Percentiles rank a stretch among this genome's conserved stretches.
Conservation (phyloP, 2,888 invertebrate genomes). For the Colostygia pectinataria region DNA sequence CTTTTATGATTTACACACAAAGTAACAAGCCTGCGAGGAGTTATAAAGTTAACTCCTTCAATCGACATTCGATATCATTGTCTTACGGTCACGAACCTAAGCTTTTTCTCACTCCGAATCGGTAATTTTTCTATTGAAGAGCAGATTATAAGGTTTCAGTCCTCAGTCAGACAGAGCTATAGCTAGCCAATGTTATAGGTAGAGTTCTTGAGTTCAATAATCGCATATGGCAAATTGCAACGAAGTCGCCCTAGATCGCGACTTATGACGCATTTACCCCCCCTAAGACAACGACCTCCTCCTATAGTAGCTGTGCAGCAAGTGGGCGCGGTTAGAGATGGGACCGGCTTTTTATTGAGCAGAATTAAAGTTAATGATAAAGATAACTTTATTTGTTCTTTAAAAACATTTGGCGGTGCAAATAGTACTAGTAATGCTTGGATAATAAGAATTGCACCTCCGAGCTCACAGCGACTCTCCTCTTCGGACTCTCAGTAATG, state of each 20-base stretch:
- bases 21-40: too few relatives aligned
- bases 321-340: constrained; percentile 38
- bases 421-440: too few relatives aligned
- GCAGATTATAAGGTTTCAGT: constrained; percentile 1
- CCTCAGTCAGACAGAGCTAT: too few relatives aligned
- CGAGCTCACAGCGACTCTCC: too few relatives aligned
- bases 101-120: too few relatives aligned
- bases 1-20: not conserved
- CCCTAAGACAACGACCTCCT: constrained; percentile 16
- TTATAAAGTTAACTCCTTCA: too few relatives aligned
- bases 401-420: too few relatives aligned
- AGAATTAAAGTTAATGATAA: not conserved
- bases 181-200: constrained; percentile 8
- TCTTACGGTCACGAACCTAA: not conserved
- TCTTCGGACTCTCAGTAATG: too few relatives aligned
- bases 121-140: too few relatives aligned
- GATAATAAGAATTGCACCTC: too few relatives aligned
- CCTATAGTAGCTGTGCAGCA: constrained; percentile 20
- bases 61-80: too few relatives aligned
- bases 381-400: too few relatives aligned
- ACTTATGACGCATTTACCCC: constrained; percentile 46
- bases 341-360: constrained; percentile 12
- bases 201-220: constrained; percentile 48
- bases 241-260: constrained; percentile 42
- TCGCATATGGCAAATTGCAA: constrained; percentile 49